These are phyloP conservation scores for Diploptera punctata DNA, from an alignment of 2,888 invertebrate species.

Conservation along the genomic window DNA sequence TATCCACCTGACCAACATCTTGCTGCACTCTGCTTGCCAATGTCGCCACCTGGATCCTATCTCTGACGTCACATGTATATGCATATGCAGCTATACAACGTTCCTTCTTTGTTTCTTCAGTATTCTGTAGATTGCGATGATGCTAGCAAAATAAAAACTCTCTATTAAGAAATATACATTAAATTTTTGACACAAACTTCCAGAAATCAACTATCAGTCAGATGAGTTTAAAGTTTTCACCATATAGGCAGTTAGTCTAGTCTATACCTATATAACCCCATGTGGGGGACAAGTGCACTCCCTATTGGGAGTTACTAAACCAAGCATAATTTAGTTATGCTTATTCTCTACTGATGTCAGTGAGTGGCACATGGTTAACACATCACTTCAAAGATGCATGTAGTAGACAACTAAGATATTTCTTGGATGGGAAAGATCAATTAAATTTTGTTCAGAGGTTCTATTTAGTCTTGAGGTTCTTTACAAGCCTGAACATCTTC, in stretches of 20 bases:
- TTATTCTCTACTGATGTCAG: too few relatives aligned
- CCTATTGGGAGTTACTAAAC: too few relatives aligned
- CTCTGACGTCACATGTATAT: constrained; percentile 52
- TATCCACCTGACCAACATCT: constrained; percentile 51
- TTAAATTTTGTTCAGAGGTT: too few relatives aligned
- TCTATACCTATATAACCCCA: background rate
- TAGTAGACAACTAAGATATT: too few relatives aligned
- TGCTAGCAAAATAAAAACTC: background rate
- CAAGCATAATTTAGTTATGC: too few relatives aligned
- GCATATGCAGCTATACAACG: background rate
- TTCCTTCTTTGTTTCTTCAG: background rate
- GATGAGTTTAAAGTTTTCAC: background rate
- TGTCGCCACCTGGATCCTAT: constrained; percentile 48
- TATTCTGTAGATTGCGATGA: background rate
- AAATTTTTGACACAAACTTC: background rate
- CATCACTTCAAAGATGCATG: too few relatives aligned
- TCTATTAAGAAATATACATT: background rate
- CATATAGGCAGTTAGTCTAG: background rate
- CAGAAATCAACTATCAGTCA: background rate
- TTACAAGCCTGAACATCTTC: too few relatives aligned
- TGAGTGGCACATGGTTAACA: too few relatives aligned
- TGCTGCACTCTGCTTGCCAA: constrained; percentile 44
- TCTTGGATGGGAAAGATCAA: too few relatives aligned
- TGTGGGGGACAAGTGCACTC: too few relatives aligned
- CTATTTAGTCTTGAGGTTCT: too few relatives aligned